phyloP scores from a whole-genome alignment of 2,797 vertebrate genomes.

The Xyrichtys novacula region DNA sequence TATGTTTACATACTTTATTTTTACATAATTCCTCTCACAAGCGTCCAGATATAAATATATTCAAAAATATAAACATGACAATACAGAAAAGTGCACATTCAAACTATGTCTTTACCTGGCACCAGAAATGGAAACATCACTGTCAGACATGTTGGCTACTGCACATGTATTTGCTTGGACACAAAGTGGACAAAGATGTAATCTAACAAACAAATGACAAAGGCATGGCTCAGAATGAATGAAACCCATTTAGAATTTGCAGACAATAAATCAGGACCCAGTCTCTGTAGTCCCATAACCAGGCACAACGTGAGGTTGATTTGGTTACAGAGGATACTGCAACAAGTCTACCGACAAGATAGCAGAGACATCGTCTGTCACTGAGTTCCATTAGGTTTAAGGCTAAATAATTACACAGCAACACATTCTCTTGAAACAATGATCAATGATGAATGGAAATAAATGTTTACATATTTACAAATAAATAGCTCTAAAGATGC shows the following conservation, averaged over 20 bases:
- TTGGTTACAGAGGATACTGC: conserved; percentile 71
- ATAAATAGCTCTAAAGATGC: conserved; percentile 59
- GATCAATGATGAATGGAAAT: conserved; percentile 32
- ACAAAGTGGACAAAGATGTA: conserved; percentile 46
- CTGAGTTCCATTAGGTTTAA: conserved; percentile 54
- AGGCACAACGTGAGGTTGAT: conserved; percentile 79
- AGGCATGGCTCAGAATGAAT: conserved; percentile 65
- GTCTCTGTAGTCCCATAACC: conserved; percentile 68
- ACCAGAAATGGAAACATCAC: conserved; percentile 35
- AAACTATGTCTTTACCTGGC: conserved; percentile 59
- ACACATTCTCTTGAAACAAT: conserved; percentile 33
- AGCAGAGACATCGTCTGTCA: conserved; percentile 52
- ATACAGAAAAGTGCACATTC: conserved; percentile 73
- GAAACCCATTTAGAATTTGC: conserved; percentile 55
- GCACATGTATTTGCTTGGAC: conserved; percentile 61
- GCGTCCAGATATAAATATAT: conserved; percentile 77
- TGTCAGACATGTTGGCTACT: conserved; percentile 57
- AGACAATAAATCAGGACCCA: conserved; percentile 55
- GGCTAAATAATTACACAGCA: conserved; percentile 55
- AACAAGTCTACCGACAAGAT: conserved; percentile 67
- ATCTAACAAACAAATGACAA: conserved; percentile 56
- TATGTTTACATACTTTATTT: conserved; percentile 67
- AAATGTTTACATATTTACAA: conserved; percentile 42
- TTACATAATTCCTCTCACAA: conserved; percentile 62
- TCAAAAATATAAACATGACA: conserved; percentile 76